phyloP scores from a whole-genome alignment of 2,113 vertebrate species.

The Zootoca vivipara region DNA sequence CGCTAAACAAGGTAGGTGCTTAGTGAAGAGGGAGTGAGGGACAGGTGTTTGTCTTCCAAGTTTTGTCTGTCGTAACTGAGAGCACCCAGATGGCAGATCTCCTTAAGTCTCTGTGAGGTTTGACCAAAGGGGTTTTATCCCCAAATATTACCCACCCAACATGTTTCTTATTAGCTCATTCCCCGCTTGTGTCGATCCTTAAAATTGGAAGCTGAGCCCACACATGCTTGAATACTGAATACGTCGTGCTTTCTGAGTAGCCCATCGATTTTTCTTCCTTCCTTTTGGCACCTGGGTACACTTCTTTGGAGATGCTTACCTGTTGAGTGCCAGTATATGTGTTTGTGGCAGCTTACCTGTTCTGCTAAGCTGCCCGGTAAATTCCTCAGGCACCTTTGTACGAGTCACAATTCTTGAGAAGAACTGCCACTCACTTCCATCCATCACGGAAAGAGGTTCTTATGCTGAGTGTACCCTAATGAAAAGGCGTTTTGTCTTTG shows the following conservation, averaged over 20 bases:
- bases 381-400: background rate
- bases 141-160: background rate
- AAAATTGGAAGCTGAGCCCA: background rate
- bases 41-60: background rate
- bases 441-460: background rate
- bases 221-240: background rate
- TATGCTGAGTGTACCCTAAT: background rate
- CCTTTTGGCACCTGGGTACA: background rate
- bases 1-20: conserved; percentile 77
- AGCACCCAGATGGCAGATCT: background rate
- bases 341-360: background rate
- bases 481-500: background rate
- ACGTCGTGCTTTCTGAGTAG: background rate
- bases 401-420: background rate
- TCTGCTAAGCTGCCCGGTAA: background rate
- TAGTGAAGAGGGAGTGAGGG: background rate
- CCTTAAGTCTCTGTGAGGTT: background rate
- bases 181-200: background rate
- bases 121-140: background rate
- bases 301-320: background rate
- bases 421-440: conserved; percentile 7
- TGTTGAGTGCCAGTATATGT: background rate
- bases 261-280: background rate
- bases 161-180: background rate
- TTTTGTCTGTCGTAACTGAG: background rate